phyloP scores from a whole-genome alignment of 2,888 invertebrate species.

The Scotopteryx bipunctaria region DNA sequence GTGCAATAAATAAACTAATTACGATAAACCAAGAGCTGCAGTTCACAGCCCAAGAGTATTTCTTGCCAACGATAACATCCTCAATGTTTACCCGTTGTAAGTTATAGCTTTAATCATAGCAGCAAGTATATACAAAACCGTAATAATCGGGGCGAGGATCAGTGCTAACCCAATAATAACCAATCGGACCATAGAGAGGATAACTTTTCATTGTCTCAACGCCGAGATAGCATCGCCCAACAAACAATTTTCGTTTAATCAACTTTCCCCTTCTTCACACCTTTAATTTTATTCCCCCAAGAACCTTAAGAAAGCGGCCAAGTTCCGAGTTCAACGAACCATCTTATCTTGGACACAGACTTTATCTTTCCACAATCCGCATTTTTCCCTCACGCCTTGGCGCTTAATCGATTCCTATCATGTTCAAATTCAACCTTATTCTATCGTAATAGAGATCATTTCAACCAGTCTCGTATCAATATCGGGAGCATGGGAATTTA shows the following conservation, averaged over 20 bases:
- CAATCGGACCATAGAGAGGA: slow-evolving; percentile 11
- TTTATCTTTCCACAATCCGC: slow-evolving; percentile 69
- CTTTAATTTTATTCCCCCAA: slow-evolving; percentile 40
- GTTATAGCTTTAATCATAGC: neutral
- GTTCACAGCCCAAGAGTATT: too few relatives aligned
- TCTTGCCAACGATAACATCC: too few relatives aligned
- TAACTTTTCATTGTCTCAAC: slow-evolving; percentile 23
- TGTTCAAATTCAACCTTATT: slow-evolving; percentile 55
- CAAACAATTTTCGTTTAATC: slow-evolving; percentile 30
- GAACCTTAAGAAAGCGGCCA: slow-evolving; percentile 58
- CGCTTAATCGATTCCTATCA: slow-evolving; percentile 58
- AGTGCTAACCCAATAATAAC: slow-evolving; percentile 10
- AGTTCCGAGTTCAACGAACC: slow-evolving; percentile 65
- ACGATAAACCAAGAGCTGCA: too few relatives aligned
- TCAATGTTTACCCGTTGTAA: neutral
- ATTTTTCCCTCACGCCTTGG: slow-evolving; percentile 55
- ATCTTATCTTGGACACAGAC: slow-evolving; percentile 69
- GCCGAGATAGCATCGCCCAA: slow-evolving; percentile 10
- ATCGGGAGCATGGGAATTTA: slow-evolving; percentile 39
- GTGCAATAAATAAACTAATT: too few relatives aligned
- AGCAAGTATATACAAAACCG: neutral
- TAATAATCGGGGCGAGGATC: slow-evolving; percentile 2
- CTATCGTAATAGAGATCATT: slow-evolving; percentile 48
- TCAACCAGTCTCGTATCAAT: slow-evolving; percentile 34
- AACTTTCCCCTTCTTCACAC: slow-evolving; percentile 31